Conservation (phyloP, 2,888 invertebrate genomes). For the Sesia apiformis region DNA sequence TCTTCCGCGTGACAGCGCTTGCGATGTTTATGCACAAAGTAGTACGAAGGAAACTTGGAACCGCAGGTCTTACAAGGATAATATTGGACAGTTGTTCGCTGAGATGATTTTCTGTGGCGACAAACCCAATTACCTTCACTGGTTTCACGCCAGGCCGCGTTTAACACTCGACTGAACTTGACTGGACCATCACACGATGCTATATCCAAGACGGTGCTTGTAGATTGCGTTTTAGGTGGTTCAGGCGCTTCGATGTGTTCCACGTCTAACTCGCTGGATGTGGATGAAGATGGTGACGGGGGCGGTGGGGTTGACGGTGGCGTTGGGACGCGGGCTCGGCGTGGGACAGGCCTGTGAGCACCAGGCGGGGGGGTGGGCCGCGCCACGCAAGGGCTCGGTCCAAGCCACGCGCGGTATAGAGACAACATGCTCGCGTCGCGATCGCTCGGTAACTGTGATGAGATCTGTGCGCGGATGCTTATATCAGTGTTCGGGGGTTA, state of each 20-base stretch:
- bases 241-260: constrained; percentile 48
- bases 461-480: neutral
- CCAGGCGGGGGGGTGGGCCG: constrained; percentile 62
- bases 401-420: constrained; percentile 69
- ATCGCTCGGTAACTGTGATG: constrained; percentile 25
- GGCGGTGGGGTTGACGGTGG: constrained; percentile 45
- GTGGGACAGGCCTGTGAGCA: constrained; percentile 60
- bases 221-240: constrained; percentile 22
- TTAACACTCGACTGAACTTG: constrained; percentile 86
- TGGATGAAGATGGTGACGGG: constrained; percentile 50
- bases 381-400: constrained; percentile 62
- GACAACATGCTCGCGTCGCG: constrained; percentile 53
- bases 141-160: constrained; percentile 80
- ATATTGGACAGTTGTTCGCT: constrained; percentile 85
- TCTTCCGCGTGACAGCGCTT: constrained; percentile 88
- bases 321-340: constrained; percentile 47
- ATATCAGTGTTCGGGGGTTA: neutral
- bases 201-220: constrained; percentile 83
- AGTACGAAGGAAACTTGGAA: constrained; percentile 93
- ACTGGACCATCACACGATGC: constrained; percentile 95
- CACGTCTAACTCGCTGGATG: constrained; percentile 62
- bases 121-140: constrained; percentile 85
- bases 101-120: constrained; percentile 88
- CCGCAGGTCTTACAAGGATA: constrained; percentile 96
- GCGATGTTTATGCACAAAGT: constrained; percentile 94